Conservation (phyloP, 2,888 invertebrate species). For the Philereme transversata region DNA sequence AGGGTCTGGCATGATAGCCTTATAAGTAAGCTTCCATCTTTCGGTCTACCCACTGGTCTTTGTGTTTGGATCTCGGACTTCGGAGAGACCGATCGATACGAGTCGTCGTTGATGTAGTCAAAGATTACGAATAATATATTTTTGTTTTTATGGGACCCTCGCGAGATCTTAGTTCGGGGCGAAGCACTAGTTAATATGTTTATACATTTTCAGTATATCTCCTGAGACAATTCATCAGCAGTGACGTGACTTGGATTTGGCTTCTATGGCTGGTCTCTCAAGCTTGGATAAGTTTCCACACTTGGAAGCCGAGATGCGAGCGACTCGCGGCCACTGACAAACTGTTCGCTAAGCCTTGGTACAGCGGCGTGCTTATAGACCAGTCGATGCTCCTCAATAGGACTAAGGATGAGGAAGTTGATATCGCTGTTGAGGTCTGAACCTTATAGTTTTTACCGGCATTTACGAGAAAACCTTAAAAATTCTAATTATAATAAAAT, state of each 20-base stretch:
- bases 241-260: conserved; percentile 91
- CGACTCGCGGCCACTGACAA: conserved; percentile 93
- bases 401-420: conserved; percentile 86
- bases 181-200: background rate
- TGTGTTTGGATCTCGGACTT: too few relatives aligned
- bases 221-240: conserved; percentile 80
- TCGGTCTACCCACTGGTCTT: too few relatives aligned
- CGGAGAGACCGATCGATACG: too few relatives aligned
- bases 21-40: too few relatives aligned
- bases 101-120: too few relatives aligned
- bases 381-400: conserved; percentile 93
- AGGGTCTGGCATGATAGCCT: too few relatives aligned
- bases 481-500: too few relatives aligned
- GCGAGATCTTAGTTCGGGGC: too few relatives aligned
- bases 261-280: conserved; percentile 92
- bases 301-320: conserved; percentile 93
- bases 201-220: conserved; percentile 62
- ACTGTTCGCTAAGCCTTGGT: conserved; percentile 93
- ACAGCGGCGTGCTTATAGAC: conserved; percentile 91
- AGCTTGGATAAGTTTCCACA: conserved; percentile 93
- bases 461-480: too few relatives aligned
- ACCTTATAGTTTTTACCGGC: too few relatives aligned
- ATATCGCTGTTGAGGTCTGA: conserved; percentile 72
- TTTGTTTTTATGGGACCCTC: too few relatives aligned
- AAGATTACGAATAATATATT: too few relatives aligned